Evolutionary conservation across 2,888 invertebrate species (phyloP).

Genomic region (Asteroscopus sphinx): DNA sequence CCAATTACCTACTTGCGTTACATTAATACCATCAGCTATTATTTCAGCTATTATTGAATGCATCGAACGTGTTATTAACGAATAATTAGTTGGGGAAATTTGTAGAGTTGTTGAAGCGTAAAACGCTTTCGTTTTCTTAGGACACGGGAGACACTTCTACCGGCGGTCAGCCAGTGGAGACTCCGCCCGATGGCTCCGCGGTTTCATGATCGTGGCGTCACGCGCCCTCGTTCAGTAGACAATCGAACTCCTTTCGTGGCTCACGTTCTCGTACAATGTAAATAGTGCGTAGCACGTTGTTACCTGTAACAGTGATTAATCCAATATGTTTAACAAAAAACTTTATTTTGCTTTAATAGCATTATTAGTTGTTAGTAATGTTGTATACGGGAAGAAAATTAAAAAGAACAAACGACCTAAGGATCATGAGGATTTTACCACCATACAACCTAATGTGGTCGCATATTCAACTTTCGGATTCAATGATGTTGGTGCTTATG

Average conservation of each 20-base stretch:
- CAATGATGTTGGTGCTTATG: conserved; percentile 81
- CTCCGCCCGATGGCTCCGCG: conserved; percentile 57
- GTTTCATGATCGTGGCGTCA: conserved; percentile 62
- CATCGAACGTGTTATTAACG: conserved; percentile 74
- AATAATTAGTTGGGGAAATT: conserved; percentile 85
- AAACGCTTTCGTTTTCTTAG: conserved; percentile 88
- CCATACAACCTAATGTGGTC: conserved; percentile 81
- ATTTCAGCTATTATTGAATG: conserved; percentile 75
- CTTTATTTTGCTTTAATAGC: conserved; percentile 71
- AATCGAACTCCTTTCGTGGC: conserved; percentile 74
- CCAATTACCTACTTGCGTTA: conserved; percentile 66
- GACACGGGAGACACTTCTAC: conserved; percentile 67
- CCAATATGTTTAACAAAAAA: conserved; percentile 76
- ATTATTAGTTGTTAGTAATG: conserved; percentile 63
- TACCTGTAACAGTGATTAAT: conserved; percentile 65
- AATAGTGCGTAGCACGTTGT: conserved; percentile 68
- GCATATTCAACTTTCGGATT: conserved; percentile 86
- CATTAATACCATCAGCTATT: conserved; percentile 69
- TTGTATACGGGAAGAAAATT: conserved; percentile 72
- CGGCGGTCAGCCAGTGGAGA: conserved; percentile 63
- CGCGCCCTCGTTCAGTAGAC: conserved; percentile 74
- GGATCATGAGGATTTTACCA: conserved; percentile 73
- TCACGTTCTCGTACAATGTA: conserved; percentile 81
- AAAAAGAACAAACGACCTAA: conserved; percentile 75
- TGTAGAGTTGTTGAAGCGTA: conserved; percentile 79